phyloP scores from a whole-genome alignment of 2,113 vertebrate genomes.

The Vombatus ursinus region DNA sequence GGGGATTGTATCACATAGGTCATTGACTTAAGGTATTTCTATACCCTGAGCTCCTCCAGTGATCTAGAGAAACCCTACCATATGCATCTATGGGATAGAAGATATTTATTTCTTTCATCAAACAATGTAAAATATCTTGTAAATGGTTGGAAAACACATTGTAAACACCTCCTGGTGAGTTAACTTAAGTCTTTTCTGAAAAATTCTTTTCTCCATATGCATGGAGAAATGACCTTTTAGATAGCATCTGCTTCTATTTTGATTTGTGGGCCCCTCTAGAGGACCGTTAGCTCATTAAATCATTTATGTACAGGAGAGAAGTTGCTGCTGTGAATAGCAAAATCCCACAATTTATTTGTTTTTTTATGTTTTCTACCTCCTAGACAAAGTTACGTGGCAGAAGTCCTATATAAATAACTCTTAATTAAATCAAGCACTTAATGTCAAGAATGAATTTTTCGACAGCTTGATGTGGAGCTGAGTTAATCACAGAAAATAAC shows the following conservation, averaged over 20 bases:
- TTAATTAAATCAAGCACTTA: constrained; percentile 28
- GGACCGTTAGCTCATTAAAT: constrained; percentile 63
- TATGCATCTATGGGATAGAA: constrained; percentile 14
- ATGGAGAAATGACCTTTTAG: constrained; percentile 59
- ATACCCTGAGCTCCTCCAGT: not conserved
- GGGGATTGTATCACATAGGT: not conserved
- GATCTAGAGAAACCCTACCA: not conserved
- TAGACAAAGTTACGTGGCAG: constrained; percentile 48
- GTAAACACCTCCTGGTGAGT: constrained; percentile 11
- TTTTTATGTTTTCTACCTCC: constrained; percentile 48
- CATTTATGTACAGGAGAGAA: constrained; percentile 56
- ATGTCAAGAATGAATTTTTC: constrained; percentile 9
- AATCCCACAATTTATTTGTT: constrained; percentile 35
- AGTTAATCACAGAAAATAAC: not conserved
- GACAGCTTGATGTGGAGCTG: not conserved
- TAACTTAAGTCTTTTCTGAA: not conserved
- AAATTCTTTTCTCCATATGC: constrained; percentile 37
- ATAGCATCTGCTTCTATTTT: constrained; percentile 37
- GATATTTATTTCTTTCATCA: constrained; percentile 56
- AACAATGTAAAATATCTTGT: constrained; percentile 40
- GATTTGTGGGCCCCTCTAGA: not conserved
- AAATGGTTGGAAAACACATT: constrained; percentile 17
- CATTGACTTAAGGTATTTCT: not conserved
- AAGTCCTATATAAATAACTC: constrained; percentile 57
- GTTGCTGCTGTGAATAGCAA: constrained; percentile 15